Evolutionary conservation across 2,113 vertebrate genomes (phyloP).

Genomic region (Podilymbus podiceps): DNA sequence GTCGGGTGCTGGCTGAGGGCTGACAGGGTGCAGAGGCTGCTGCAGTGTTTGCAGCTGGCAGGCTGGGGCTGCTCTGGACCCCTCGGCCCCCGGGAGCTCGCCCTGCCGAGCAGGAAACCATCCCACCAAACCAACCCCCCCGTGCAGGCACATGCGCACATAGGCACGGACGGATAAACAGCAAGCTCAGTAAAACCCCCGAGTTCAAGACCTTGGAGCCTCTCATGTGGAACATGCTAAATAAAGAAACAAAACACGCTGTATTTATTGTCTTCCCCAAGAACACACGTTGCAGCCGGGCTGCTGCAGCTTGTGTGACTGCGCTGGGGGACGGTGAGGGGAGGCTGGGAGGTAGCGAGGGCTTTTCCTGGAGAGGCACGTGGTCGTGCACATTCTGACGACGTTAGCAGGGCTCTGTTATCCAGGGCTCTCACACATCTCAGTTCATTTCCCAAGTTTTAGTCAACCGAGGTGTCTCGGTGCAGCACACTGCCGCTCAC

Average conservation of each 20-base stretch:
- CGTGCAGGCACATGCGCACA: rapidly evolving
- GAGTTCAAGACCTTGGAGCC: neutral
- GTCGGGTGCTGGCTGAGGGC: too few species aligned
- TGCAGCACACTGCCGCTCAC: rapidly evolving
- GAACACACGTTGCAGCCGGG: rapidly evolving
- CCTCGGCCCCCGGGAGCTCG: rapidly evolving
- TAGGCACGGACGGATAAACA: neutral
- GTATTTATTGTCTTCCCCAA: neutral
- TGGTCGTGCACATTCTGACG: rapidly evolving
- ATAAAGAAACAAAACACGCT: neutral
- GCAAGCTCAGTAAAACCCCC: neutral
- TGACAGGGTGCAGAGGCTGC: neutral
- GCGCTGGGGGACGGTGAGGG: rapidly evolving
- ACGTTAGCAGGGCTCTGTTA: rapidly evolving
- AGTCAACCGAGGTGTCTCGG: neutral
- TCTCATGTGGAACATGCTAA: neutral
- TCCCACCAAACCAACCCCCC: too few species aligned
- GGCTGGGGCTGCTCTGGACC: neutral
- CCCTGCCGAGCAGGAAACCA: neutral
- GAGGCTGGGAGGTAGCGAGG: neutral
- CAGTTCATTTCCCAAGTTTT: neutral
- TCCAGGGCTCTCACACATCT: neutral
- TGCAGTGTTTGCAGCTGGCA: neutral
- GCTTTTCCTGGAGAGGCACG: neutral
- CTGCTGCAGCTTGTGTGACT: neutral